Evolutionary conservation across 2,888 invertebrate species (phyloP).

Genomic region (Sphaerophoria rueppellii): DNA sequence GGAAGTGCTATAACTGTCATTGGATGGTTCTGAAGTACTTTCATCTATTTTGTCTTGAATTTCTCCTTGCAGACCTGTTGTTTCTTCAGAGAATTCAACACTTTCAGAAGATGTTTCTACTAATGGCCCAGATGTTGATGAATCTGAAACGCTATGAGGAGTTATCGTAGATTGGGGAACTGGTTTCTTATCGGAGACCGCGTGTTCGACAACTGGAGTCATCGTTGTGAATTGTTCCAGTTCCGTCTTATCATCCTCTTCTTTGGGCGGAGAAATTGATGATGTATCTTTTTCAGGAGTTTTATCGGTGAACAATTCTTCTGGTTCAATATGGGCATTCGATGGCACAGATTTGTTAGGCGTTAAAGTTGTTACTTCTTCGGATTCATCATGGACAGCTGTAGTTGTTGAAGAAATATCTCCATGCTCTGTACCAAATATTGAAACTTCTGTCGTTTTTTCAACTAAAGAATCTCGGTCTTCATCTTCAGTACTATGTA

Average conservation of each 20-base stretch:
- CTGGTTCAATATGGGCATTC: conserved; percentile 58
- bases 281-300: conserved; percentile 22
- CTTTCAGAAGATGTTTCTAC: conserved; percentile 56
- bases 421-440: conserved; percentile 33
- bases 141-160: background rate
- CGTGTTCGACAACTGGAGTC: conserved; percentile 21
- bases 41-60: conserved; percentile 61
- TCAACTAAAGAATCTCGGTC: conserved; percentile 37
- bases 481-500: conserved; percentile 31
- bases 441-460: conserved; percentile 46
- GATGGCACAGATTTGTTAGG: conserved; percentile 54
- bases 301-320: conserved; percentile 44
- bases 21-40: conserved; percentile 6
- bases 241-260: conserved; percentile 38
- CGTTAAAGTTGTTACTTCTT: background rate
- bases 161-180: conserved; percentile 21
- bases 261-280: conserved; percentile 40
- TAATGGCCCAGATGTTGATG: conserved; percentile 51
- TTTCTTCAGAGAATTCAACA: conserved; percentile 41
- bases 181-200: conserved; percentile 21
- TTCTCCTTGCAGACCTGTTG: conserved; percentile 60
- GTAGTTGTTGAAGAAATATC: background rate
- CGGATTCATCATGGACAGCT: conserved; percentile 19
- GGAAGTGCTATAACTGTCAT: conserved; percentile 18
- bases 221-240: conserved; percentile 21